Conservation (phyloP, 1,140 invertebrate species). For the Macrotrachela quadricornifera region DNA sequence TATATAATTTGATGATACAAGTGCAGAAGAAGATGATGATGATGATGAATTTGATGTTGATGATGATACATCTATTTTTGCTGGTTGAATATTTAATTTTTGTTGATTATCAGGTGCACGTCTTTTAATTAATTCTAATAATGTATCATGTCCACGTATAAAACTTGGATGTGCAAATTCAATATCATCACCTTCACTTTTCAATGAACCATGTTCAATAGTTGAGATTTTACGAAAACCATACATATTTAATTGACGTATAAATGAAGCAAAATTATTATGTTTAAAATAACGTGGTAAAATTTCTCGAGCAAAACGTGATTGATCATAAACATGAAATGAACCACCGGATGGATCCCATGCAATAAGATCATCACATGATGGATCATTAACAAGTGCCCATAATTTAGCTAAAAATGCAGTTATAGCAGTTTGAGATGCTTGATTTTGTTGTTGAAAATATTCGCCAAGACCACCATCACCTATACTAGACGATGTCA, state of each 20-base stretch:
- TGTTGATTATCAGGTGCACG: no score
- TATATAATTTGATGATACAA: no score
- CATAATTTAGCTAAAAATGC: constrained; percentile 76
- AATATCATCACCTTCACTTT: constrained; percentile 65
- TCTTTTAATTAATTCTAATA: constrained; percentile 71
- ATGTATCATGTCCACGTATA: constrained; percentile 53
- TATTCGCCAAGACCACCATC: no score
- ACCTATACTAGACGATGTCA: no score
- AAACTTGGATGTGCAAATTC: constrained; percentile 87
- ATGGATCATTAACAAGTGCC: constrained; percentile 77
- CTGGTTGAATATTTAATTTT: no score
- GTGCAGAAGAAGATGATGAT: no score
- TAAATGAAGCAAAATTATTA: constrained; percentile 95
- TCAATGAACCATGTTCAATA: constrained; percentile 62
- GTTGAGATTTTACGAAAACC: constrained; percentile 88
- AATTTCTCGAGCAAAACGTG: constrained; percentile 67
- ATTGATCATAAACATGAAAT: constrained; percentile 82
- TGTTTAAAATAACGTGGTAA: constrained; percentile 91
- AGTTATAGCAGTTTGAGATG: neutral
- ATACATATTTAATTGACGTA: constrained; percentile 96
- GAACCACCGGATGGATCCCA: constrained; percentile 68
- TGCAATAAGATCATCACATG: constrained; percentile 70
- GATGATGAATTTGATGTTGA: no score
- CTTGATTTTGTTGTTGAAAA: no score
- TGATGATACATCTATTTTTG: no score